Conservation (phyloP, 2,888 invertebrate genomes). For the Embidobia sp. region DNA sequence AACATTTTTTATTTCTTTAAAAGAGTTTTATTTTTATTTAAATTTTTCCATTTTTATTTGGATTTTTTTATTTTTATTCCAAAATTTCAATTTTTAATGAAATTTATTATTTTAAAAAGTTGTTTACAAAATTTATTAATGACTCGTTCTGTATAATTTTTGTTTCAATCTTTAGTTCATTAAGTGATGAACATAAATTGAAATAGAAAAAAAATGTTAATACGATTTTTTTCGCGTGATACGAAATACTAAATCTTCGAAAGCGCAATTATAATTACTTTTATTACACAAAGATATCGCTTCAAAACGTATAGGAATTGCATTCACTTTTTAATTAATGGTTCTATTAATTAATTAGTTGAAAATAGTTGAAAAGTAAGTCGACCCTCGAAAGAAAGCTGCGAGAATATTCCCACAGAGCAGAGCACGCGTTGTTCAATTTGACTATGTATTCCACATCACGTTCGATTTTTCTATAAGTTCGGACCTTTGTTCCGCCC, state of each 20-base stretch:
- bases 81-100: too few species aligned
- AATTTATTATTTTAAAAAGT: too few species aligned
- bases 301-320: not conserved
- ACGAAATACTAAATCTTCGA: not conserved
- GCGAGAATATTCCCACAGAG: constrained; percentile 7
- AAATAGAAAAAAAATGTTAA: not conserved
- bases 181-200: too few species aligned
- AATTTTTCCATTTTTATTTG: too few species aligned
- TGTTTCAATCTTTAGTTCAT: too few species aligned
- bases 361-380: constrained; percentile 2
- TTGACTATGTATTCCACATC: constrained; percentile 33
- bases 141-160: too few species aligned
- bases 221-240: constrained; percentile 6
- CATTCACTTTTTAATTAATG: constrained; percentile 14
- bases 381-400: constrained; percentile 12
- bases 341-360: constrained; percentile 5
- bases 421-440: constrained; percentile 3
- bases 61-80: too few species aligned
- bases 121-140: too few species aligned
- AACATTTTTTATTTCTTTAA: too few species aligned
- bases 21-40: too few species aligned
- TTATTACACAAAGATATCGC: not conserved
- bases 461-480: constrained; percentile 38
- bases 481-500: constrained; percentile 22
- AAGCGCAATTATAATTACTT: constrained; percentile 16